Conservation (phyloP, 2,113 vertebrate genomes). For the Eolophus roseicapilla region DNA sequence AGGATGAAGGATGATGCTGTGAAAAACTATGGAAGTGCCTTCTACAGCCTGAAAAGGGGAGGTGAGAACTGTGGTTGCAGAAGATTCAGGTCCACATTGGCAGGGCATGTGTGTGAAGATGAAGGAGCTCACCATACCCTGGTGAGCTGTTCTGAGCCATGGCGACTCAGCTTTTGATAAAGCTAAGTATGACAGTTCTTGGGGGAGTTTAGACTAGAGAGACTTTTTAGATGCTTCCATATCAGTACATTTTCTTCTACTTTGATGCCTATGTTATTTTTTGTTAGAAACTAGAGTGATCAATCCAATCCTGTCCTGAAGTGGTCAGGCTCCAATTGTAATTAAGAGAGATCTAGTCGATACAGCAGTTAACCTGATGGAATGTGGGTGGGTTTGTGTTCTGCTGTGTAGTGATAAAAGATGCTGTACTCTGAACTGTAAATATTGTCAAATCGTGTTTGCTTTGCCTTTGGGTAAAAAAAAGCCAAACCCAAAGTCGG, state of each 20-base stretch:
- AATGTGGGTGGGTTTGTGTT: not conserved
- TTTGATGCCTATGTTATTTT: not conserved
- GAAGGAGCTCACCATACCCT: not conserved
- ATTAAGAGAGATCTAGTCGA: not conserved
- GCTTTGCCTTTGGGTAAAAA: slow-evolving; percentile 2
- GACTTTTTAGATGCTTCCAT: not conserved
- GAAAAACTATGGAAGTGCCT: not conserved
- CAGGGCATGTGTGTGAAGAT: accelerated
- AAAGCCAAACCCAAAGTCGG: not conserved
- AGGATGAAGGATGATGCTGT: not conserved
- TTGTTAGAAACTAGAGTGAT: not conserved
- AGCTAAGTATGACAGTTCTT: not conserved
- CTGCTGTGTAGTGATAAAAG: not conserved
- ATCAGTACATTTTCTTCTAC: not conserved
- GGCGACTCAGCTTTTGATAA: not conserved
- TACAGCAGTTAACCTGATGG: not conserved
- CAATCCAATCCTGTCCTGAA: not conserved
- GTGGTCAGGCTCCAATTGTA: not conserved
- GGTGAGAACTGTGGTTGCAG: not conserved
- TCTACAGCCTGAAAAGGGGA: not conserved
- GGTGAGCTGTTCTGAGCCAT: not conserved
- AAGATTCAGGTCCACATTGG: accelerated
- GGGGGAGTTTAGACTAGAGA: not conserved
- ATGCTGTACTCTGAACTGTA: slow-evolving; percentile 32
- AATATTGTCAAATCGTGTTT: slow-evolving; percentile 5